These are phyloP conservation scores for Drosophila parvula DNA, from an alignment of 1,140 invertebrate genomes.

Conservation along the genomic window DNA sequence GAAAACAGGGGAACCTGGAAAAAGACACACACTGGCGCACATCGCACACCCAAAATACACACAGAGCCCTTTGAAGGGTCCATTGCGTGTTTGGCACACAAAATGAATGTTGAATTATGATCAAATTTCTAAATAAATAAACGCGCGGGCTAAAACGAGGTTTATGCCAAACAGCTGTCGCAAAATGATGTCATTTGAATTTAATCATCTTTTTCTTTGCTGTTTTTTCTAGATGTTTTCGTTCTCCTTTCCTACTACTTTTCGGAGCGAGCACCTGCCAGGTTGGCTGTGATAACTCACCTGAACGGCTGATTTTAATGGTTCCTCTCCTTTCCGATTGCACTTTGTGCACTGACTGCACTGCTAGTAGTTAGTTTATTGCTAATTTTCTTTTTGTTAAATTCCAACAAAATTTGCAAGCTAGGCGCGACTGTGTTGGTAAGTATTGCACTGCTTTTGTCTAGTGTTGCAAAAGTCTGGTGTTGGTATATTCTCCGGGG, in stretches of 20 bases:
- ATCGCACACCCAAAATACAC: conserved; percentile 21
- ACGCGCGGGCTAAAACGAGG: conserved; percentile 49
- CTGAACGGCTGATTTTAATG: not conserved
- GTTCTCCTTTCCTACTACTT: conserved; percentile 1
- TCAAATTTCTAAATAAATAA: conserved; percentile 72
- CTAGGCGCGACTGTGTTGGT: conserved; percentile 1
- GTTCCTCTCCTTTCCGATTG: too few relatives aligned
- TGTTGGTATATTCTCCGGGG: not conserved
- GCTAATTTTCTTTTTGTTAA: conserved; percentile 8
- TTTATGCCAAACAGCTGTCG: conserved; percentile 49
- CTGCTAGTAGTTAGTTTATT: not conserved
- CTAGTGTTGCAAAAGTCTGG: not conserved
- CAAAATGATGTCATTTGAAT: conserved; percentile 76
- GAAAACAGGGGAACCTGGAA: not conserved
- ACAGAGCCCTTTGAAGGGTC: conserved; percentile 40
- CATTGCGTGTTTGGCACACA: conserved; percentile 72
- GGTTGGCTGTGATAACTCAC: not conserved
- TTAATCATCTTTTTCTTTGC: conserved; percentile 47
- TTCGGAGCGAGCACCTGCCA: not conserved
- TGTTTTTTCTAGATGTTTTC: conserved; percentile 35
- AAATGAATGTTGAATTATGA: conserved; percentile 59
- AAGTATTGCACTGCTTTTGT: not conserved
- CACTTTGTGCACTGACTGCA: not conserved
- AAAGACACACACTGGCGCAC: not conserved
- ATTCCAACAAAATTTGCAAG: conserved; percentile 8